These are phyloP conservation scores for Mizuhopecten yessoensis DNA, from an alignment of 1,140 invertebrate species.

Conservation along the genomic window DNA sequence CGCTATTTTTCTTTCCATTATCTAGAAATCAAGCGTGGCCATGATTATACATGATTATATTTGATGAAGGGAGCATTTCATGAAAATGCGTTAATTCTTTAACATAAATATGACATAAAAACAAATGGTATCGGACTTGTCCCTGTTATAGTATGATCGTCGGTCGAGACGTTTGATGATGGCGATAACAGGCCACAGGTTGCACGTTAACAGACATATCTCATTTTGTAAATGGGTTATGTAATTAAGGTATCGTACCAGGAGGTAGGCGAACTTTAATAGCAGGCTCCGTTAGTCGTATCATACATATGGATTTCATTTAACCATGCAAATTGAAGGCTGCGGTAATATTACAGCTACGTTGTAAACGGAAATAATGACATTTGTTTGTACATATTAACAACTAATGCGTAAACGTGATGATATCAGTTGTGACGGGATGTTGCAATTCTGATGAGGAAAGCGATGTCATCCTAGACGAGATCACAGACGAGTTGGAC, in stretches of 20 bases:
- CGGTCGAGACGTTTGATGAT: neutral
- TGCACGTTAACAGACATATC: neutral
- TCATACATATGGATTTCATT: neutral
- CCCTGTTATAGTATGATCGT: neutral
- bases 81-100: neutral
- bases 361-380: neutral
- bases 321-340: neutral
- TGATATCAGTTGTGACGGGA: neutral
- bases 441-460: neutral
- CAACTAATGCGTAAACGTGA: neutral
- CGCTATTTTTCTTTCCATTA: neutral
- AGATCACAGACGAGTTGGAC: neutral
- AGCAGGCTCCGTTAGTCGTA: neutral
- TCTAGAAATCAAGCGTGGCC: neutral
- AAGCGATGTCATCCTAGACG: neutral
- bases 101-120: neutral
- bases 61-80: neutral
- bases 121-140: neutral
- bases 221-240: constrained; percentile 16
- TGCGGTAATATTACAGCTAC: neutral
- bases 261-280: constrained; percentile 24
- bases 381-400: constrained; percentile 13
- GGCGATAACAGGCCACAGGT: neutral
- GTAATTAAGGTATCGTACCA: neutral
- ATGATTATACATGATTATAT: neutral